Conservation (phyloP, 2,888 invertebrate genomes). For the Caradrina kadenii region DNA sequence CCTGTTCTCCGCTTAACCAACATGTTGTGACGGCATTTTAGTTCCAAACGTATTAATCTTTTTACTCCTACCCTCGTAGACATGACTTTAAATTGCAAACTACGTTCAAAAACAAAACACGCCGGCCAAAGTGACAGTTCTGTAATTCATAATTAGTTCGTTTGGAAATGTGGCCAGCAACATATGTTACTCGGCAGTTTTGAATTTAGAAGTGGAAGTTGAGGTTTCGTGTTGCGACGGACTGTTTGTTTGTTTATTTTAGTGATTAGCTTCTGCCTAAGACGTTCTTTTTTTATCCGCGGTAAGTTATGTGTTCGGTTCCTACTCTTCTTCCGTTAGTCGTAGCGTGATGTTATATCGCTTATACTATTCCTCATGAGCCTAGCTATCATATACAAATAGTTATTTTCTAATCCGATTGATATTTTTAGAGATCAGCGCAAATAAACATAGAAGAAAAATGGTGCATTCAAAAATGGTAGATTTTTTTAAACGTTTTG, state of each 20-base stretch:
- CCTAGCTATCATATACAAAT: no score
- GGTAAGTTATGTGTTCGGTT: no score
- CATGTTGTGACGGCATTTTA: slow-evolving; percentile 10
- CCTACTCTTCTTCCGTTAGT: no score
- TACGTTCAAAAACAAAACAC: slow-evolving; percentile 21
- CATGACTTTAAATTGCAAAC: slow-evolving; percentile 34
- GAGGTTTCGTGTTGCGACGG: background rate
- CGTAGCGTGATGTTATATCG: no score
- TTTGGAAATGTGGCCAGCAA: slow-evolving; percentile 34
- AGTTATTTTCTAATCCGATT: no score
- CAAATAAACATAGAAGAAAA: no score
- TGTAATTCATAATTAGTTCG: slow-evolving; percentile 50
- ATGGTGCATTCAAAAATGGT: no score
- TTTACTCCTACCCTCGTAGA: slow-evolving; percentile 13
- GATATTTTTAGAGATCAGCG: no score
- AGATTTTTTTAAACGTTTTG: no score
- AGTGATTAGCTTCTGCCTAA: no score
- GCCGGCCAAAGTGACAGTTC: slow-evolving; percentile 21
- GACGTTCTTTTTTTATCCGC: no score
- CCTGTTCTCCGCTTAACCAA: background rate
- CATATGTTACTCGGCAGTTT: slow-evolving; percentile 36
- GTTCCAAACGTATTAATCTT: slow-evolving; percentile 33
- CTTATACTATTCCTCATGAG: no score
- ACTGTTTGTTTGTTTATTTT: slow-evolving; percentile 6
- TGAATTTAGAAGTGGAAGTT: slow-evolving; percentile 34